Evolutionary conservation across 2,888 invertebrate genomes (phyloP), one percentile per base, ranked within the genome.

Genomic region (Ochlodes sylvanus): DNA sequence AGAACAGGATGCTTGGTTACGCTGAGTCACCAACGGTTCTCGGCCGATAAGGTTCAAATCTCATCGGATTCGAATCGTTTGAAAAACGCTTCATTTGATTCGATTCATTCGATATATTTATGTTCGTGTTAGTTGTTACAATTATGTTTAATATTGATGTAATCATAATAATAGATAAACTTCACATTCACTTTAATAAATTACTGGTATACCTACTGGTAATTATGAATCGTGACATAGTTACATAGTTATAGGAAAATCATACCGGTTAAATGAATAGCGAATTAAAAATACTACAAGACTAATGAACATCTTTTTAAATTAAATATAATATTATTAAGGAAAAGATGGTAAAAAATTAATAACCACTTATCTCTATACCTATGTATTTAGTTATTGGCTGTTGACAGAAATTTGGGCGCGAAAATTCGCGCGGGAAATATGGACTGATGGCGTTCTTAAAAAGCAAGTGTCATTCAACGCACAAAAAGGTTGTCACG

Each of bases 401-500:
- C 32, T 2, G 10, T 5, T 21, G 52, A 17, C 17, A 55, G 44
- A 61, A 61, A 27, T 27, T 60, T 60, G 55, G 32, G 61, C 68
- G 74, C 77, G 78, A 79, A 79, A 80, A 79, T 72, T 75, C 21
- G 56, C 56, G 63, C 62, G 71, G 69, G 68, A 68, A 67, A 68
- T 34, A 52, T 64, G 68, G 83, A 87, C 86, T 79, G 79, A 77
- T 81, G 79, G 77, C 73, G 76, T 77, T 72, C 75, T 56, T 72
- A 81, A 79, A 78, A 78, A 73, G 70, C 71, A 73, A 76, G 75
- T 78, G 80, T 80, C 80, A 78, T 77, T 74, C 77, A 73, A 78
- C 77, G 78, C 73, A 75, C 78, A 87, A 87, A 87, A 86, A 88
- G 80, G 80, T 77, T 65, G 70, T 47, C 69, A 69, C 57, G 69